phyloP scores from a whole-genome alignment of 2,888 invertebrate species.

The Scaeva pyrastri region DNA sequence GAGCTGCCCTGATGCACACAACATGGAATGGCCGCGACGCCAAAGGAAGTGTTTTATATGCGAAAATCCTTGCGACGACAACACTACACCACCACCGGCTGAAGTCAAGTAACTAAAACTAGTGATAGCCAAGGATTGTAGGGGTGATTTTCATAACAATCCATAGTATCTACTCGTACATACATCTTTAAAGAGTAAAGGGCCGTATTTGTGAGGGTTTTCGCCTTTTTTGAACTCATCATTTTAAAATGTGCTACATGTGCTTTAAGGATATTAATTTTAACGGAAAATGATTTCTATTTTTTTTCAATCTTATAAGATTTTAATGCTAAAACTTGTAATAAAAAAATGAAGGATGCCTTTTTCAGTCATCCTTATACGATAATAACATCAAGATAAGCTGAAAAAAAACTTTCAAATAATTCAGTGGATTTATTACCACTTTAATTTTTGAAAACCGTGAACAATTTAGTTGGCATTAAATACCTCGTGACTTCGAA shows the following conservation, averaged over 20 bases:
- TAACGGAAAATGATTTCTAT: no score
- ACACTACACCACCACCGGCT: slow-evolving; percentile 23
- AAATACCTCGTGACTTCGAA: no score
- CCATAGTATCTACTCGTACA: not conserved
- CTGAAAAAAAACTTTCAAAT: no score
- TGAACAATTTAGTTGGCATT: no score
- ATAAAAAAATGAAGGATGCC: no score
- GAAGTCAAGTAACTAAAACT: slow-evolving; percentile 47
- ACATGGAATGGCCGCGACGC: slow-evolving; percentile 47
- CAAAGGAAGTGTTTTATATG: slow-evolving; percentile 72
- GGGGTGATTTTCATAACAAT: slow-evolving; percentile 42
- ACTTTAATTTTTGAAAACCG: no score
- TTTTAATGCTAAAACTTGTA: no score
- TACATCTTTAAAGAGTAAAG: not conserved
- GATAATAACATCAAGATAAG: no score
- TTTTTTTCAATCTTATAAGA: no score
- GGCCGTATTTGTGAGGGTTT: not conserved
- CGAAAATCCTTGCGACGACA: slow-evolving; percentile 73
- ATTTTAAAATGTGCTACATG: not conserved
- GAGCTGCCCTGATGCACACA: slow-evolving; percentile 24
- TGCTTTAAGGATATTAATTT: no score
- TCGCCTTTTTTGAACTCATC: not conserved
- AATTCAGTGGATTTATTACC: no score
- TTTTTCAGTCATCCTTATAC: no score
- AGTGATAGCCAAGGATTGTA: slow-evolving; percentile 46